Evolutionary conservation across 2,797 vertebrate species (phyloP), one percentile per base, ranked within the genome.

Genomic region (Notoglanidium macrostoma): DNA sequence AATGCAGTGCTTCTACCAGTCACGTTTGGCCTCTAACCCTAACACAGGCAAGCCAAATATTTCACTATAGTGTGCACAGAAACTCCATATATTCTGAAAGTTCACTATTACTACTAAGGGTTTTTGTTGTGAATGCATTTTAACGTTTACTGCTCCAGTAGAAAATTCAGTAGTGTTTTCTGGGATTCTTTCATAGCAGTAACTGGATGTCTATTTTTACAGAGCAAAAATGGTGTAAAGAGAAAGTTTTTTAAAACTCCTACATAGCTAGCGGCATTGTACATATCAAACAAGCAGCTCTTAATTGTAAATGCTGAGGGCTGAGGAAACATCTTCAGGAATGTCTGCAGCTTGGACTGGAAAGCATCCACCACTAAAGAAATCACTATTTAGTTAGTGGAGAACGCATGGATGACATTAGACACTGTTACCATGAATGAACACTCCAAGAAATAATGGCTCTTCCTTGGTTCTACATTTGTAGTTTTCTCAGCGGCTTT

Each of bases 1-100:
- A 14, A 93, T 98, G 84, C 97, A 98, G 85, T 90, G 95, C 19
- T 95, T 99, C 10, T 98, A 98, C 92, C 98, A 98, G 86, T 95
- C 96, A 57, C 96, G 96, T 19, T 95, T 98, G 54, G 91, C 95
- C 9, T 93, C 92, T 81, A 94, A 96, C 67, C 87, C 96, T 92
- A 97, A 96, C 89, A 98, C 97, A 92, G 97, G 98, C 98, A 76
- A 85, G 88, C 19, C 44, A 23, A 84, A 54, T 76, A 67, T 35
- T 77, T 83, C 21, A 73, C 23, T n/a, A 3, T 12, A 74, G 14
- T 57, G 14, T 55, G 32, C n/a, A 67, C 3, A 79, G 29, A 49
- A 29, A 49, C 46, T 51, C 4, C 26, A 83, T 84, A 23, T 51
- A 55, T 29, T 67, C 29, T 67, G 14, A 67, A 14, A 67, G n/a